Conservation (phyloP, 2,113 vertebrate genomes). For the Tauraco erythrolophus region DNA sequence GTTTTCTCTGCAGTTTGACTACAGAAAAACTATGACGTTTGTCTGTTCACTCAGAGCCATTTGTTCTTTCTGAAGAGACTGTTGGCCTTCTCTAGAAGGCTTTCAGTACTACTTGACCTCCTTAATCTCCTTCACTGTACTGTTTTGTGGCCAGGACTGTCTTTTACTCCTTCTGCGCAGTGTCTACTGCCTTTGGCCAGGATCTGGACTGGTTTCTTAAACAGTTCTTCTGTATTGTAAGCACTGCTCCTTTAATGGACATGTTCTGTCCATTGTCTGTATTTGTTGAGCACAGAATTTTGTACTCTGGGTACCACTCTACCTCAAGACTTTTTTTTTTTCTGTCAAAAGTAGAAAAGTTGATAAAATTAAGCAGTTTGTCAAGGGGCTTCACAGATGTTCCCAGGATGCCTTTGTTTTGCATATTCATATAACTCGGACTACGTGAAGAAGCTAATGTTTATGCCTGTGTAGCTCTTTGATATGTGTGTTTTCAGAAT, state of each 20-base stretch:
- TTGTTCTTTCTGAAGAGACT: not conserved
- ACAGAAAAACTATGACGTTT: not conserved
- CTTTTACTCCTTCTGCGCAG: not conserved
- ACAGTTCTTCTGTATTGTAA: not conserved
- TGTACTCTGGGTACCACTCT: not conserved
- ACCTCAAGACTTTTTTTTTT: not conserved
- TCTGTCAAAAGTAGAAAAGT: not conserved
- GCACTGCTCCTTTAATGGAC: not conserved
- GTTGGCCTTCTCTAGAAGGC: not conserved
- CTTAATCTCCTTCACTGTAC: not conserved
- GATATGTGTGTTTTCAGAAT: not conserved
- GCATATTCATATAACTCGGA: not conserved
- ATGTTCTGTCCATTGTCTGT: not conserved
- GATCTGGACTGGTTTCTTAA: not conserved
- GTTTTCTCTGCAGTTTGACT: not conserved
- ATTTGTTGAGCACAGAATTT: not conserved
- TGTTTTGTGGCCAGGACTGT: not conserved
- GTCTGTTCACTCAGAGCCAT: not conserved
- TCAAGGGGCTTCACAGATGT: not conserved
- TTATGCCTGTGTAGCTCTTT: not conserved
- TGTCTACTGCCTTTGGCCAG: not conserved
- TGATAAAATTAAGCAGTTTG: not conserved
- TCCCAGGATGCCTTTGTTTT: not conserved
- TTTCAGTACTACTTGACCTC: not conserved
- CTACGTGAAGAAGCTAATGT: not conserved